Evolutionary conservation across 2,888 invertebrate species (phyloP).

Genomic region (Myopa tessellatipennis): DNA sequence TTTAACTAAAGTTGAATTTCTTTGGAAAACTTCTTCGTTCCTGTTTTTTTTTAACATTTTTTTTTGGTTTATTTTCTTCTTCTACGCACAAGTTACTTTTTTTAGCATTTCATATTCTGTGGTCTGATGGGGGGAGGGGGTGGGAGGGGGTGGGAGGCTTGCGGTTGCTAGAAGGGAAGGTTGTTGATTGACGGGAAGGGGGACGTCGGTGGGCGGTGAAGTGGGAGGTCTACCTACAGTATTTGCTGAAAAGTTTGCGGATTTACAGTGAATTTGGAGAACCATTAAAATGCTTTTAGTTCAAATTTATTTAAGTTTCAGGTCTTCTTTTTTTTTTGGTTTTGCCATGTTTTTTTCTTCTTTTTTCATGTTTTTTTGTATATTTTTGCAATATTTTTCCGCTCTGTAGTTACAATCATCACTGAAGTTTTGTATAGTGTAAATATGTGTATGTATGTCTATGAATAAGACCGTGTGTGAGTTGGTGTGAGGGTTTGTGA

Average conservation of each 20-base stretch:
- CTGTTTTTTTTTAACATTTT: slow-evolving; percentile 8
- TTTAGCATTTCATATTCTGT: background rate
- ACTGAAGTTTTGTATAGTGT: background rate
- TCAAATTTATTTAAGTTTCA: slow-evolving; percentile 33
- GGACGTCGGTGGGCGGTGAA: background rate
- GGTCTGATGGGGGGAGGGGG: slow-evolving; percentile 1
- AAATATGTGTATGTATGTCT: slow-evolving; percentile 1
- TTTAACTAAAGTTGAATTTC: slow-evolving; percentile 27
- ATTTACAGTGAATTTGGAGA: slow-evolving; percentile 19
- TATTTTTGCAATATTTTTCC: background rate
- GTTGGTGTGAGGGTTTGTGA: background rate
- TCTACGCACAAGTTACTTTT: background rate
- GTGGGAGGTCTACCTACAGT: background rate
- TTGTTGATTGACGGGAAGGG: no score
- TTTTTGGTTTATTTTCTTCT: slow-evolving; percentile 5
- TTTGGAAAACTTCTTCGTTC: background rate
- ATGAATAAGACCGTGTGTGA: background rate
- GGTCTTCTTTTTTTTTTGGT: background rate
- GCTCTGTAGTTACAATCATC: no score
- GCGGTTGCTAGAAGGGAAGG: background rate
- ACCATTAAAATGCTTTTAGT: slow-evolving; percentile 36
- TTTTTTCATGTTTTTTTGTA: background rate
- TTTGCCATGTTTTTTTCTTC: background rate
- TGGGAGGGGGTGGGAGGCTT: background rate
- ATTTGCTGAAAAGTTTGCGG: slow-evolving; percentile 19